Percentiles rank a stretch among this genome's conserved stretches.
phyloP scores from a whole-genome alignment of 2,888 invertebrate species.

The Bursaphelenchus okinawaensis region DNA sequence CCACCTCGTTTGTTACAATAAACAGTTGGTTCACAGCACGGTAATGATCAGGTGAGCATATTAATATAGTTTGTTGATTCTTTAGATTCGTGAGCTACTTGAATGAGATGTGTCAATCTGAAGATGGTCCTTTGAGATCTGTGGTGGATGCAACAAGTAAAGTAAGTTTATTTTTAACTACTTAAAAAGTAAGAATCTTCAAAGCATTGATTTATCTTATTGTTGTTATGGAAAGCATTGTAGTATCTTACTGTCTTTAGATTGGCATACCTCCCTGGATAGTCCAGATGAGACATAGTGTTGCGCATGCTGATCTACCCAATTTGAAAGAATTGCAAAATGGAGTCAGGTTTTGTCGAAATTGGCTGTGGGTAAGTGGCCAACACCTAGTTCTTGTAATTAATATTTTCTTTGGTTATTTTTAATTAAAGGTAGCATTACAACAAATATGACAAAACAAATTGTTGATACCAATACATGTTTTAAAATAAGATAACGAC shows the following conservation, averaged over 20 bases:
- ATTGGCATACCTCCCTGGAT: conserved; percentile 5
- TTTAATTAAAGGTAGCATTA: no score
- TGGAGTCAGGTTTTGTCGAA: conserved; percentile 22
- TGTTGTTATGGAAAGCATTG: no score
- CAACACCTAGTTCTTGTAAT: no score
- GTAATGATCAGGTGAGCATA: conserved; percentile 7
- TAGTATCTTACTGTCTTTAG: not conserved
- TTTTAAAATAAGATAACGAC: no score
- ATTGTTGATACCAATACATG: no score
- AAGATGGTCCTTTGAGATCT: conserved; percentile 11
- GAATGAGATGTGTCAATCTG: conserved; percentile 26
- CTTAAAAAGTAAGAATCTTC: no score
- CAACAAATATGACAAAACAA: no score
- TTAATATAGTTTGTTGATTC: no score
- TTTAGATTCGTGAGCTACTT: conserved; percentile 28
- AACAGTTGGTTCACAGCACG: not conserved
- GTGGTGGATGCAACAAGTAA: conserved; percentile 21
- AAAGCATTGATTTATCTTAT: no score
- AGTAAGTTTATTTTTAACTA: conserved; percentile 4
- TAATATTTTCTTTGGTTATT: no score
- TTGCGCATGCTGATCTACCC: conserved; percentile 9
- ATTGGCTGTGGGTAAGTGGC: conserved; percentile 23
- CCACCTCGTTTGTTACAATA: not conserved
- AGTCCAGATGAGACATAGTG: conserved; percentile 7
- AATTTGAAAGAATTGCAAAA: conserved; percentile 7